Evolutionary conservation across 2,797 vertebrate genomes (phyloP).

Genomic region (Cuculus canorus): DNA sequence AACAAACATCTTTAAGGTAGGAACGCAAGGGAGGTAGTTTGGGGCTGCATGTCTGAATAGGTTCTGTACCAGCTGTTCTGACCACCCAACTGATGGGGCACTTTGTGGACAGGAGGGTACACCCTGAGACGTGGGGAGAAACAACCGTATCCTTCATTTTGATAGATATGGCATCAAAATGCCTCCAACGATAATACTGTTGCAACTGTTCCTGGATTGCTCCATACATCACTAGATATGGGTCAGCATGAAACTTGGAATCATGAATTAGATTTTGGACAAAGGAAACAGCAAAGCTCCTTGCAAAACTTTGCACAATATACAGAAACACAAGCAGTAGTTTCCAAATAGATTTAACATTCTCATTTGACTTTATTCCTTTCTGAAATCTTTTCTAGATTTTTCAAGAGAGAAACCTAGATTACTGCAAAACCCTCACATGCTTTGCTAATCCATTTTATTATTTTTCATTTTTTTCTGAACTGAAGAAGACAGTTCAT

Average conservation of each 20-base stretch:
- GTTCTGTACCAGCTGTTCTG: background rate
- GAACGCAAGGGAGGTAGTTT: background rate
- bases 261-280: background rate
- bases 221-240: background rate
- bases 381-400: background rate
- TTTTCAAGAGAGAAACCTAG: constrained; percentile 28
- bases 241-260: background rate
- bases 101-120: background rate
- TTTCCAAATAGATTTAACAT: background rate
- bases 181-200: background rate
- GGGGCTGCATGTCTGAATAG: background rate
- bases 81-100: background rate
- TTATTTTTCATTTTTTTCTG: background rate
- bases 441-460: background rate
- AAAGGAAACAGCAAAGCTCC: background rate
- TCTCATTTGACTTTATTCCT: background rate
- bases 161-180: background rate
- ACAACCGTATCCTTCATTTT: background rate
- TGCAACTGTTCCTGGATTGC: background rate
- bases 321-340: background rate
- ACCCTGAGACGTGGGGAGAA: background rate
- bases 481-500: background rate
- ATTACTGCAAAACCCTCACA: background rate
- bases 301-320: background rate
- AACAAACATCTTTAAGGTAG: background rate